Percentiles rank a stretch among this genome's conserved stretches.
phyloP scores from a whole-genome alignment of 2,113 vertebrate species.

The human (Homo sapiens) region GRCh38 chr18:56694001-56694500 shows the following conservation, averaged over 20 bases:
- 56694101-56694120: no score
- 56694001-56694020: no score
- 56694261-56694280: neutral
- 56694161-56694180: constrained; percentile 18
- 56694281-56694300: neutral
- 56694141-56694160: neutral
- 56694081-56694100: no score
- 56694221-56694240: neutral
- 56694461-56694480: constrained; percentile 38
- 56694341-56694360: neutral
- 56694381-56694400: neutral
- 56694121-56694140: no score
- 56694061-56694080: no score
- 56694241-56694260: neutral
- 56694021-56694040: no score
- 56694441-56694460: neutral
- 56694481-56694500: neutral
- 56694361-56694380: constrained; percentile 24
- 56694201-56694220: neutral
- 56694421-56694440: constrained; percentile 7
- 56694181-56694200: neutral
- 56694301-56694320: neutral
- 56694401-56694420: neutral
- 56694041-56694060: no score
- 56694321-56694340: constrained; percentile 7